Evolutionary conservation across 2,113 vertebrate genomes (phyloP), one percentile per base, ranked within the genome.

Genomic region (Atrichornis clamosus): DNA sequence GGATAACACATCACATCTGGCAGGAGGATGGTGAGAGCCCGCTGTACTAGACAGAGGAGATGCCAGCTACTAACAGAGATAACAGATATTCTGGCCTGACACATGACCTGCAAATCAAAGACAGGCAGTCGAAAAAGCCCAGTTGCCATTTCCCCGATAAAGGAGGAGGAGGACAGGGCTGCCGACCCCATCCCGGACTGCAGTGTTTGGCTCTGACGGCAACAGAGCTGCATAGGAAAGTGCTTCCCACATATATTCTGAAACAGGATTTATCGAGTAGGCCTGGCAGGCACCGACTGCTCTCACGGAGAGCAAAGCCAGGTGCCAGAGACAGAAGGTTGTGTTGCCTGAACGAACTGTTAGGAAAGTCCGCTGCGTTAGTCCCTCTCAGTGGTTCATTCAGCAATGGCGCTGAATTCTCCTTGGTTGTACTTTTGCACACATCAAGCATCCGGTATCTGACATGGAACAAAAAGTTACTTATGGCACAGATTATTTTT

Each of bases 151-250:
- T 64, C 18, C 24, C 21, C 75, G 46, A 35, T 13, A 39, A 11
- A 23, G 37, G 32, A 22, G 12, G 22, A 21, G 8, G 49, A 44
- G 46, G 26, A 30, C 42, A 33, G 67, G 58, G 37, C 44, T 82
- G 15, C n/a, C 5, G 6, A 11, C 13, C 21, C 23, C 42, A 30
- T 11, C n/a, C 41, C 2, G 1, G 23, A 8, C 3, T 6, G 20
- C 33, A 52, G 37, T 1, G 1, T 18, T 55, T 65, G 56, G 11
- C 47, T 17, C 8, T 33, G 47, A 70, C 56, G 60, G 27, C 37
- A 79, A 35, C 19, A 27, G 15, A 74, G 32, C 47, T 56, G 30
- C 32, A 32, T 1, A 28, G 60, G 9, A 32, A 84, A 62, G n/a
- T 2, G 8, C 22, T 92, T 78, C 50, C 32, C n/a, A 62, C 10